These are phyloP conservation scores for Sciurus vulgaris DNA, from an alignment of 2,797 vertebrate genomes.

Conservation along the genomic window DNA sequence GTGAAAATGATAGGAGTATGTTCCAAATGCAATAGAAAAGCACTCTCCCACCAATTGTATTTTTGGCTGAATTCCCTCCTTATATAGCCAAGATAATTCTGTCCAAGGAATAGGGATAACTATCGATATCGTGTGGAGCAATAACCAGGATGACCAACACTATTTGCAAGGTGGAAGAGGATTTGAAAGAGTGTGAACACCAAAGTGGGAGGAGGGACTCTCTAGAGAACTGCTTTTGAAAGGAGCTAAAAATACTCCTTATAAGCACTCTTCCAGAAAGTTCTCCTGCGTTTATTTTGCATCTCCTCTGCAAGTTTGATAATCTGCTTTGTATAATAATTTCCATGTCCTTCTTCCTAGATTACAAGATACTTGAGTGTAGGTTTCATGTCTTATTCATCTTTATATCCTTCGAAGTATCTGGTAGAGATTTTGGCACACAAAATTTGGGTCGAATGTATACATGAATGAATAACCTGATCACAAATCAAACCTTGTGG, in stretches of 20 bases:
- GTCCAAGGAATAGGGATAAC: constrained; percentile 63
- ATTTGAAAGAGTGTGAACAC: constrained; percentile 51
- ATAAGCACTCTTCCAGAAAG: not conserved
- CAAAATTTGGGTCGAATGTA: not conserved
- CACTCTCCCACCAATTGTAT: constrained; percentile 79
- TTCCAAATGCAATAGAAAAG: constrained; percentile 82
- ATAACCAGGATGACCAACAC: constrained; percentile 63
- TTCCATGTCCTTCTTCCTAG: not conserved
- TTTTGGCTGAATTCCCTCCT: constrained; percentile 77
- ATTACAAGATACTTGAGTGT: not conserved
- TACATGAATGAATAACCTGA: not conserved
- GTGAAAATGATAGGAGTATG: constrained; percentile 82
- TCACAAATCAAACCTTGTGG: not conserved
- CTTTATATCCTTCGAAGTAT: not conserved
- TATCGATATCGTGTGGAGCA: constrained; percentile 13
- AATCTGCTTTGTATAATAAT: not conserved
- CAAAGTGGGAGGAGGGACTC: not conserved
- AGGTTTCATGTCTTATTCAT: constrained; percentile 6
- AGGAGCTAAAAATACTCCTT: constrained; percentile 1
- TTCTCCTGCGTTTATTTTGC: not conserved
- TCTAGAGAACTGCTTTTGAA: constrained; percentile 45
- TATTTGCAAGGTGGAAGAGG: constrained; percentile 59
- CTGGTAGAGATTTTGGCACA: not conserved
- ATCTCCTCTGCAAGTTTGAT: constrained; percentile 36
- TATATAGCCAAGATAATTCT: constrained; percentile 77